phyloP scores from a whole-genome alignment of 2,797 vertebrate species.

The Platyrinchus mystaceus region DNA sequence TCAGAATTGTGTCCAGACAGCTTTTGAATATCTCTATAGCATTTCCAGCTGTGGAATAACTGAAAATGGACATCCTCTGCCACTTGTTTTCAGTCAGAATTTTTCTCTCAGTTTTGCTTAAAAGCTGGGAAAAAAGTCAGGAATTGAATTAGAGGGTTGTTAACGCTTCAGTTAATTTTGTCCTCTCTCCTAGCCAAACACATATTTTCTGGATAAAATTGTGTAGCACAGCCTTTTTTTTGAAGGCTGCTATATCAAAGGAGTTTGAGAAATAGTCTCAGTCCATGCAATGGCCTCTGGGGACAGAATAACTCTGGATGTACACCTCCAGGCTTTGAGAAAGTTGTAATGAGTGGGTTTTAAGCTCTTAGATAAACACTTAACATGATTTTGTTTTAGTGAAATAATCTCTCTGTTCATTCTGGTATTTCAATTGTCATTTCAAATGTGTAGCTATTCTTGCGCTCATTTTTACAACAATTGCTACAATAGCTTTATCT shows the following conservation, averaged over 20 bases:
- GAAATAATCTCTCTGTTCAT: not conserved
- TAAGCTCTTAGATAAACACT: not conserved
- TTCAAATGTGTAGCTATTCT: not conserved
- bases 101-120: not conserved
- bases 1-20: fast-evolving
- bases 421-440: slow-evolving; percentile 6
- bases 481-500: not conserved
- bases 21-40: not conserved
- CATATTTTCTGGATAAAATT: not conserved
- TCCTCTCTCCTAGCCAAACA: not conserved
- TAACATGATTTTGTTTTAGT: not conserved
- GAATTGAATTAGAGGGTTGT: not conserved
- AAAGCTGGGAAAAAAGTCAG: not conserved
- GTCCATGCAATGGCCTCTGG: not conserved
- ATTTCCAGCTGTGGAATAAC: not conserved
- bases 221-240: not conserved
- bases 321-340: not conserved
- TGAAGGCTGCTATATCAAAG: not conserved
- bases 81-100: not conserved
- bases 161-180: not conserved
- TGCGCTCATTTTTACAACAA: not conserved
- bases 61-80: not conserved
- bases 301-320: not conserved
- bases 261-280: not conserved
- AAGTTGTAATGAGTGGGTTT: not conserved